Evolutionary conservation across 92 coral and sea anemone genomes (phyloP), one percentile per base, ranked within the genome.

Genomic region (Umimayanthus kanabou): DNA sequence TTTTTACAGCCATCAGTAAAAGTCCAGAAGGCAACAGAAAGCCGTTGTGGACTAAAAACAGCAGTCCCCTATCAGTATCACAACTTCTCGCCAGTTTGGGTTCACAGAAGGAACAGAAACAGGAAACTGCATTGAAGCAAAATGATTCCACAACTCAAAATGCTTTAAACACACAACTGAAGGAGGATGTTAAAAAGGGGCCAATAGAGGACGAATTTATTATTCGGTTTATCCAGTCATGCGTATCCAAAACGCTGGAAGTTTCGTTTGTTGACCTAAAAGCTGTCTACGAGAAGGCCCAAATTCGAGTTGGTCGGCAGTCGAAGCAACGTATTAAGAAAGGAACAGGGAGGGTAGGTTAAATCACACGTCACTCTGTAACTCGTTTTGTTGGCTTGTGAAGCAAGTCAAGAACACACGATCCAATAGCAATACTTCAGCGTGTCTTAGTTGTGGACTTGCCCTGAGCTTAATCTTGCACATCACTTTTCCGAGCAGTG

Each of bases 271-370:
- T 42, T 26, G 78, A 73, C 33, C 26, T 83, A 72, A 83, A 47
- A 70, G 18, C 74, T 71, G 57, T 43, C 15, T 83, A 83, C 58
- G 87, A 83, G 50, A 83, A 83, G 28, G 73, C 66, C 1, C 87
- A 83, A 72, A 71, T 83, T 26, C 76, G 87, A 49, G 39, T 70
- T 8, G 78, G 78, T 9, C 30, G 87, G 43, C 22, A 83, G 64
- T 83, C 87, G 37, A 83, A 83, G 23, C 87, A 83, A 30, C 84
- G 95, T 69, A 86, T 94, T n/a, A 45, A 84, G 58, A 85, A 71
- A 79, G 94, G 94, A 33, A 82, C 87, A 26, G 87, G 87, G 9
- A 42, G 77, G 76, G 87, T 83, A 83, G n/a, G 87, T 57, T 22
- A 14, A 61, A 10, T 10, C 49, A 45, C 6, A 45, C 4, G 47